Evolutionary conservation across 2,797 vertebrate genomes (phyloP), one percentile per base, ranked within the genome.

Genomic region (Staurois parvus): DNA sequence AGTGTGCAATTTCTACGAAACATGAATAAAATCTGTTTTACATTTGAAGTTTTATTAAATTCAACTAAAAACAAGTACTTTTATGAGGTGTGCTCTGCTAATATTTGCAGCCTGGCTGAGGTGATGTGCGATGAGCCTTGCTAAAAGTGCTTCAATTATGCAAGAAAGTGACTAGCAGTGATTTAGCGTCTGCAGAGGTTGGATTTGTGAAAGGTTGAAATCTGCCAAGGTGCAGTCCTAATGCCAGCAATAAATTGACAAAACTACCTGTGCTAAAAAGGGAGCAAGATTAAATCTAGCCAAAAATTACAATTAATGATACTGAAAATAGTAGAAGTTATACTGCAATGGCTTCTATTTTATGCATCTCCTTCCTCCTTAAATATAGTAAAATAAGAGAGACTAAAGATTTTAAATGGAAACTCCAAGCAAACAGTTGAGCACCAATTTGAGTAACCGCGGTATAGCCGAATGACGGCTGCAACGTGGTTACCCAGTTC

Each of bases 211-310:
- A 86, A 67, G 80, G 85, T 45, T 83, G 68, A 67, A 26, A 77
- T 56, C 66, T 86, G 79, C 52, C 68, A 78, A 79, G 48, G 68
- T 32, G 48, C 80, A 34, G 19, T 34, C 64, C 75, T 86, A 86
- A 86, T 86, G 80, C 66, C 74, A 40, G 80, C 68, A 83, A 79
- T 86, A 86, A 86, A 86, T 79, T 73, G 85, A 86, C 75, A 78
- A 78, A 83, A 86, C 79, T 77, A 83, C 80, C 85, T 83, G 67
- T 42, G 40, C 68, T 77, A 83, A 86, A 77, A 83, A 83, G 68
- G 68, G 37, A 83, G 69, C 21, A 17, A 66, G 73, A 86, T 76
- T 81, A 85, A 76, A 81, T 81, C 30, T 76, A 32, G 28, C 72
- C 64, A 59, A 45, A 77, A 81, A 81, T 81, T 24, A 69, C 79